Base-by-base conservation (phyloP, 2,888 invertebrate genomes). In the Drosophila emarginata region DNA sequence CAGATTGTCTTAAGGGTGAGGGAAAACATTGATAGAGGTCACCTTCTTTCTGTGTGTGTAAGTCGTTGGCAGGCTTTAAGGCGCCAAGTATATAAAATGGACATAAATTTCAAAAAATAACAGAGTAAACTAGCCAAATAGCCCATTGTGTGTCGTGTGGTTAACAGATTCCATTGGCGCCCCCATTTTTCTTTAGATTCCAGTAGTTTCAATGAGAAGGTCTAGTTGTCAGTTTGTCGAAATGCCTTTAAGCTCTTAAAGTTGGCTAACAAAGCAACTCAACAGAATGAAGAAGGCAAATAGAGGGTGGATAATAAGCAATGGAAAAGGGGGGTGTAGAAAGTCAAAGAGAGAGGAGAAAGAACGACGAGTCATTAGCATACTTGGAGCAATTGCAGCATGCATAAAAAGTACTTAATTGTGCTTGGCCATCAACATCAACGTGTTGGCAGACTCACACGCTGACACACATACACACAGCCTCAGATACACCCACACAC, bases 391-490 rank as follows among this genome's bases (percentile, higher is more conserved):
- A 86, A 79, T 77, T 79, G 77, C 84, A 68, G 85, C 71, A 77
- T 81, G 76, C 87, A 79, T 87, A 87, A 87, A 82, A 81, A 76
- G 74, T 74, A 84, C 87, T 87, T 83, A 87, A 83, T 83, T 83
- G 87, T 84, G 74, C 84, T 61, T 67, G 79, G 76, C 79, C 81
- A 75, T 68, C 87, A 82, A 76, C 87, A 75, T 67, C 87, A 82
- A 76, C 87, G 73, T 74, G 86, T 67, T 58, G 58, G 79, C 68
- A 82, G 76, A 58, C 76, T 71, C 77, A 61, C 53, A 28, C 21
- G 0, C 28, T 32, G 2, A 28, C 58, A 64, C 39, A n/a, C 61
- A 6, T 28, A 39, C 52, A 40, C 32, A 32, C 32, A 32, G 9
- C 32, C 32, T 9, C 32, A 32, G 32, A 7, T n/a, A 69, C 78